These are phyloP conservation scores for Metridium senile DNA, from an alignment of 92 coral and sea anemone genomes.

Conservation along the genomic window DNA sequence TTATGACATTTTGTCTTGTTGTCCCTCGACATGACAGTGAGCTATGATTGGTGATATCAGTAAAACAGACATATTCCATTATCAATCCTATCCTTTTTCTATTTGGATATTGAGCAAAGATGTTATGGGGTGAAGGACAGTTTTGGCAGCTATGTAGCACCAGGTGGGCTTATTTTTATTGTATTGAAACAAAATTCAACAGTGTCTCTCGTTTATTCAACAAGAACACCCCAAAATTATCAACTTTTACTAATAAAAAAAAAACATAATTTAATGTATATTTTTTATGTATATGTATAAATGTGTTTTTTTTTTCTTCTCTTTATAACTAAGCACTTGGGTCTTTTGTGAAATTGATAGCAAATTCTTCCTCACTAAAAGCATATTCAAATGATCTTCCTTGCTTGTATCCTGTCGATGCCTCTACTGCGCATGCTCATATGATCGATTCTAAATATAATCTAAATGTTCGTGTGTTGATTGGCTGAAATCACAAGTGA, in stretches of 20 bases:
- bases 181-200: too few relatives aligned
- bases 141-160: background rate
- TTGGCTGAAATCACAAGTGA: background rate
- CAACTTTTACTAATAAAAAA: too few relatives aligned
- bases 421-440: background rate
- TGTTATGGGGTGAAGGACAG: background rate
- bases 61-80: background rate
- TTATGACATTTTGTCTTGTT: background rate
- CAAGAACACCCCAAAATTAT: too few relatives aligned
- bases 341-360: slow-evolving; percentile 12
- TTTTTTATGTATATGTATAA: too few relatives aligned
- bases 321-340: background rate
- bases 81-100: background rate
- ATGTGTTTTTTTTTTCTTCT: background rate
- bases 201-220: too few relatives aligned
- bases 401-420: background rate
- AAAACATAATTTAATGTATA: too few relatives aligned
- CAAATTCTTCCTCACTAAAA: slow-evolving; percentile 11
- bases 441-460: background rate
- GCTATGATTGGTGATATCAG: too few relatives aligned
- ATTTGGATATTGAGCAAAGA: background rate
- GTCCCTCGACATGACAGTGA: background rate
- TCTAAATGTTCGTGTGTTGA: background rate
- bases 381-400: slow-evolving; percentile 9
- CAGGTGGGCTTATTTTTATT: too few relatives aligned